Evolutionary conservation across 2,797 vertebrate genomes (phyloP).

Genomic region (Gorsachius magnificus): DNA sequence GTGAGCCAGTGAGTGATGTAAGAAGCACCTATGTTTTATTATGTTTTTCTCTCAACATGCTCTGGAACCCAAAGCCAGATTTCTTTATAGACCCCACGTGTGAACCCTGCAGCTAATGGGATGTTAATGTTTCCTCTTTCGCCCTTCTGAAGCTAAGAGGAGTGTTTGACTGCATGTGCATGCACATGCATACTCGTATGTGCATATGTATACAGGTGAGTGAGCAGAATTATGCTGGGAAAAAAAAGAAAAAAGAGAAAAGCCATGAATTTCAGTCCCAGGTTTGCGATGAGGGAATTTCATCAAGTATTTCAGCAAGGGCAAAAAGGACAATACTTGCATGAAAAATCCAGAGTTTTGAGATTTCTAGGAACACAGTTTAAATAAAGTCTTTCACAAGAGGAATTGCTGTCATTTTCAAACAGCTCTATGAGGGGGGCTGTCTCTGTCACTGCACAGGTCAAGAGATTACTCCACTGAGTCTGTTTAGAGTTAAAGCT

Average conservation of each 20-base stretch:
- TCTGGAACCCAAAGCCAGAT: constrained; percentile 33
- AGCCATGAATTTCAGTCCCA: background rate
- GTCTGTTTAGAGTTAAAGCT: constrained; percentile 13
- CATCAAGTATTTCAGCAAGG: background rate
- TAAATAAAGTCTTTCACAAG: background rate
- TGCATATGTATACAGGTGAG: background rate
- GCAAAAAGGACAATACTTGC: background rate
- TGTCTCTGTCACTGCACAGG: background rate
- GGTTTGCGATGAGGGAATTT: background rate
- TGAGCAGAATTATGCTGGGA: background rate
- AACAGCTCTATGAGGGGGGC: background rate
- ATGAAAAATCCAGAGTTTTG: background rate
- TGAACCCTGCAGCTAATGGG: constrained; percentile 16
- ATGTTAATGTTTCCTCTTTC: constrained; percentile 42
- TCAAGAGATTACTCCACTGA: background rate
- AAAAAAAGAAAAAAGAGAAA: fast-evolving
- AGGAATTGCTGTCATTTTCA: background rate
- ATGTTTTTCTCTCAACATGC: constrained; percentile 37
- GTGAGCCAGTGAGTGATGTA: constrained; percentile 44
- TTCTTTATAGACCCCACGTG: background rate
- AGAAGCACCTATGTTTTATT: constrained; percentile 42
- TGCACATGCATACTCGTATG: background rate
- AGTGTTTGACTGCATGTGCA: background rate
- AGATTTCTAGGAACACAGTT: background rate
- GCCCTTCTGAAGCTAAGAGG: background rate